These are phyloP conservation scores for Lucinisca nassula DNA, from an alignment of 2,888 invertebrate species.

Conservation along the genomic window DNA sequence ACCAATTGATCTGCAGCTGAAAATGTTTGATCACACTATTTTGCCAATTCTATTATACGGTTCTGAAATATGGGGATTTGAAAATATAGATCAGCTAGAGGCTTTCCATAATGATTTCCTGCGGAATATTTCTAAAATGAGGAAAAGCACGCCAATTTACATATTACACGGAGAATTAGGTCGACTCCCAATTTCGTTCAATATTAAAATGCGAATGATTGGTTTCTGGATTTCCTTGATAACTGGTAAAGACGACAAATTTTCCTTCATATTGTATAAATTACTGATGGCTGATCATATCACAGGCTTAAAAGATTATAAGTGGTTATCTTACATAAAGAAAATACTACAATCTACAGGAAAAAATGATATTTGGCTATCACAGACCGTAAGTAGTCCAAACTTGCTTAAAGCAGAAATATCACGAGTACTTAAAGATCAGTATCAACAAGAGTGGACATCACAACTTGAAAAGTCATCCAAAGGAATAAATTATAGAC, in stretches of 20 bases:
- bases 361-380: too few relatives aligned
- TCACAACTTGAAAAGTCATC: too few relatives aligned
- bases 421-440: too few relatives aligned
- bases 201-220: conserved; percentile 22
- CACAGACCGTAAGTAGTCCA: too few relatives aligned
- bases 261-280: background rate
- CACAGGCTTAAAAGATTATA: background rate
- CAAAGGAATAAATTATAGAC: too few relatives aligned
- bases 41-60: background rate
- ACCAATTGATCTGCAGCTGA: background rate
- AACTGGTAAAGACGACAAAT: background rate
- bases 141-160: conserved; percentile 30
- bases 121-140: background rate
- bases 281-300: background rate
- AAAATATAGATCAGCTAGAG: conserved; percentile 37
- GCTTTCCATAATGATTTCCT: conserved; percentile 25
- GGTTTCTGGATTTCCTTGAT: background rate
- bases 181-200: background rate
- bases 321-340: background rate
- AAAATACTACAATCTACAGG: background rate
- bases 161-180: background rate
- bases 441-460: too few relatives aligned
- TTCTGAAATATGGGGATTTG: conserved; percentile 42
- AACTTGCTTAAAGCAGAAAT: too few relatives aligned
- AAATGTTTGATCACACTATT: conserved; percentile 6